Evolutionary conservation across 2,888 invertebrate genomes (phyloP), one percentile per base, ranked within the genome.

Genomic region (Leptinotarsa haldemani): DNA sequence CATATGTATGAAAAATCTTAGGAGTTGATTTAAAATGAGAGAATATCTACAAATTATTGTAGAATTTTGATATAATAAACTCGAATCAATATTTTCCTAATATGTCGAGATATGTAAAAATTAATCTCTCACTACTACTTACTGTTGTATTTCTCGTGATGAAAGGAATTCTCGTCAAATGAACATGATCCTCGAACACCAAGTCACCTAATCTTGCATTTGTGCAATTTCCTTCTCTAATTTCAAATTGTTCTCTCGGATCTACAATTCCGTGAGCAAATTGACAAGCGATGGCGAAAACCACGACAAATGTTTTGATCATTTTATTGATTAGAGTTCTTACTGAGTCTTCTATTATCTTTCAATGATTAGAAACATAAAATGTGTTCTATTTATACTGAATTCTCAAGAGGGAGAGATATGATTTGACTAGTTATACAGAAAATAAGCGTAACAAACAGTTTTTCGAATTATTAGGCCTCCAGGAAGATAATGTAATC

Each of bases 181-280:
- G 56, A 13, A 56, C 22, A 20, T 56, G 22, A 56, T 56, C 56
- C 22, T 20, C 13, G 56, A 56, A 56, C 20, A 56, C 56, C 56
- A 56, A 22, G 15, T 56, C 56, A 15, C 9, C 56, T 4, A 20
- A 18, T 20, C 13, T 20, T 56, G 56, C 56, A 20, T 56, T 22
- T 13, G 13, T 56, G 56, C 56, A 56, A 4, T 56, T 56, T 56
- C 56, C 56, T 22, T 56, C 56, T 4, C 22, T 9, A 20, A 56
- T 15, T 56, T 56, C 56, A 13, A 56, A 56, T 4, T 25, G 56
- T 56, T 20, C 56, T 2, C 3, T 18, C 3, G 56, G 56, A 15
- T 18, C 13, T n/a, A 18, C 52, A 18, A 18, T 18, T 52, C 52
- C 52, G 18, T 12, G 18, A 18, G 18, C 52, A 18, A 52, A 52